Conservation (phyloP, 2,797 vertebrate genomes). For the Enteromius thamalakanensis region DNA sequence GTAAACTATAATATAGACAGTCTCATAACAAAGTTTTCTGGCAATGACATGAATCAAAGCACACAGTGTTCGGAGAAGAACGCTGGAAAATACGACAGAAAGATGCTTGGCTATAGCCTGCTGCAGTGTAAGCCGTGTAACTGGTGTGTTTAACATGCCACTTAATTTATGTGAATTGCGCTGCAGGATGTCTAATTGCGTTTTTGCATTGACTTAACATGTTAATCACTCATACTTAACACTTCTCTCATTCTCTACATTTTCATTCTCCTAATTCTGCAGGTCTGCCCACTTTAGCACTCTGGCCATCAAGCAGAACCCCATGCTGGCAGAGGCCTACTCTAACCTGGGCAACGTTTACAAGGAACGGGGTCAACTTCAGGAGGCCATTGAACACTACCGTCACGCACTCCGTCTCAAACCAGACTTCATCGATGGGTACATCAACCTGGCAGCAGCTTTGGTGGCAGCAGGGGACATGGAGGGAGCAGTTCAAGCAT, state of each 20-base stretch:
- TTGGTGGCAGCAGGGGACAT: conserved; percentile 98
- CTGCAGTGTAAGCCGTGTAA: no score
- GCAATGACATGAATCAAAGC: no score
- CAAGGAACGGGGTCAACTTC: conserved; percentile 97
- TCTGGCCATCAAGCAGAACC: conserved; percentile 98
- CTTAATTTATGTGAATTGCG: no score
- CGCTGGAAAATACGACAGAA: no score
- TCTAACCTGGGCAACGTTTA: conserved; percentile 98
- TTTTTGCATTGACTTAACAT: no score
- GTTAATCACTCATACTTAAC: no score
- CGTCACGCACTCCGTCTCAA: conserved; percentile 95
- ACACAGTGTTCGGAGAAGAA: no score
- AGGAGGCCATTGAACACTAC: conserved; percentile 98
- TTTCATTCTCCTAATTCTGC: conserved; percentile 25
- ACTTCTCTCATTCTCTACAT: neutral
- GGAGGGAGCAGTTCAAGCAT: conserved; percentile 99
- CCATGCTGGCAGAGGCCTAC: conserved; percentile 96
- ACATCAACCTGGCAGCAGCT: conserved; percentile 97
- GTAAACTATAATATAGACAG: no score
- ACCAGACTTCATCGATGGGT: conserved; percentile 98
- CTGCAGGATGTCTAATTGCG: no score
- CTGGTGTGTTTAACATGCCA: no score
- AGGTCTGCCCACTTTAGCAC: conserved; percentile 99
- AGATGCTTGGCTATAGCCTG: no score
- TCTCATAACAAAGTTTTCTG: no score